A percentile compares a stretch with the other conserved stretches of the same genome.
Conservation (phyloP, 2,797 vertebrate species). For the Kryptopterus vitreolus region DNA sequence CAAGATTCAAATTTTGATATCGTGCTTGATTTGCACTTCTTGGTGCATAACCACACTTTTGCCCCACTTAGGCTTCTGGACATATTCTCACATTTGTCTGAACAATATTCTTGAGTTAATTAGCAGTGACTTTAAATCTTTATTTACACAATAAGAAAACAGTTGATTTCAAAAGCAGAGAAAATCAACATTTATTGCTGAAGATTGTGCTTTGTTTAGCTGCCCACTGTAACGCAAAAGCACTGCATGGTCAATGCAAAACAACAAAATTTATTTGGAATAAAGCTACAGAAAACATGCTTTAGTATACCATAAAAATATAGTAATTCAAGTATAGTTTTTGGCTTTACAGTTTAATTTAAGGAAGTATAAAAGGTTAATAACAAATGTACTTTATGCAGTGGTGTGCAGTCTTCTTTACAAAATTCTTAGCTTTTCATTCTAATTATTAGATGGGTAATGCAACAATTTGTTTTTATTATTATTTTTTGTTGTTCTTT, state of each 20-base stretch:
- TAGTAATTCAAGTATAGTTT: not conserved
- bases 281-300: not conserved
- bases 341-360: not conserved
- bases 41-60: no score
- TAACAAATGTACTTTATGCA: not conserved
- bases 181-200: not conserved
- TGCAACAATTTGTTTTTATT: not conserved
- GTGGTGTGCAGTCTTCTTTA: not conserved
- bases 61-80: no score
- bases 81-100: no score
- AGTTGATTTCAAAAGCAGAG: no score
- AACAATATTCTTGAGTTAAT: no score
- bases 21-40: no score
- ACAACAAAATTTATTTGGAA: not conserved
- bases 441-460: not conserved
- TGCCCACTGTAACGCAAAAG: not conserved
- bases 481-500: no score
- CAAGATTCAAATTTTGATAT: no score
- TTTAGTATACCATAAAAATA: not conserved
- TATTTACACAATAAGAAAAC: no score
- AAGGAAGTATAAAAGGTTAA: not conserved
- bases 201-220: not conserved
- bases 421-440: not conserved
- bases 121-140: no score
- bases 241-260: not conserved